These are phyloP conservation scores for Leptopterna dolabrata DNA, from an alignment of 2,888 invertebrate species.

Conservation along the genomic window DNA sequence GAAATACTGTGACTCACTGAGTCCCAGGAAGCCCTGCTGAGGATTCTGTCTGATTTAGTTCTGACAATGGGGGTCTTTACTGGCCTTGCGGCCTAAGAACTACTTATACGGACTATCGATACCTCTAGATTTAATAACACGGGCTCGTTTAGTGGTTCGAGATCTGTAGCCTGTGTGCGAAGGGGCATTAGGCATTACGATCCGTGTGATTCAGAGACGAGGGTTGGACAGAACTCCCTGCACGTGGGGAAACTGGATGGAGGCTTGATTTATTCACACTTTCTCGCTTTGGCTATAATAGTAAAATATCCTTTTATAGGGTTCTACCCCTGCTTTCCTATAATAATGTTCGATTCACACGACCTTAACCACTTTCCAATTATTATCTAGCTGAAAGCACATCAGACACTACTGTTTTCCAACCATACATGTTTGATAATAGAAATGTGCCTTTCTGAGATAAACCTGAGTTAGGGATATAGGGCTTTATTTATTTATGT, in stretches of 20 bases:
- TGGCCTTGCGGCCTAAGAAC: not conserved
- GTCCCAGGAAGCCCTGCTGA: not conserved
- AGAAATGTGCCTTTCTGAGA: too few relatives aligned
- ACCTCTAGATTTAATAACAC: not conserved
- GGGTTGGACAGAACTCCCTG: not conserved
- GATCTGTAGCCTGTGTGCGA: not conserved
- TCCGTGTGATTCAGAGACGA: not conserved
- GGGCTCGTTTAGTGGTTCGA: not conserved
- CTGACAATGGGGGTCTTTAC: constrained; percentile 15
- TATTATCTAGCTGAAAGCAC: too few relatives aligned
- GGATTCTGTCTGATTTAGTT: not conserved
- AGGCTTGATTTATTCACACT: too few relatives aligned
- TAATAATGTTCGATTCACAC: too few relatives aligned
- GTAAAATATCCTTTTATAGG: too few relatives aligned
- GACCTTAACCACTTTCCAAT: too few relatives aligned
- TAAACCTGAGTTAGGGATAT: too few relatives aligned
- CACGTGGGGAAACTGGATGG: not conserved
- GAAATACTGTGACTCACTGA: constrained; percentile 5
- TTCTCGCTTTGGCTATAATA: too few relatives aligned
- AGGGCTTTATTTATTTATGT: too few relatives aligned
- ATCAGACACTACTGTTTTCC: too few relatives aligned
- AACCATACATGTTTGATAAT: too few relatives aligned
- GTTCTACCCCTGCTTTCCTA: too few relatives aligned
- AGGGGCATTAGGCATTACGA: not conserved
- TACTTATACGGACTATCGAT: not conserved